Percentiles rank a stretch among this genome's conserved stretches.
phyloP scores from a whole-genome alignment of 2,113 vertebrate genomes.

The Lutjanus erythropterus region DNA sequence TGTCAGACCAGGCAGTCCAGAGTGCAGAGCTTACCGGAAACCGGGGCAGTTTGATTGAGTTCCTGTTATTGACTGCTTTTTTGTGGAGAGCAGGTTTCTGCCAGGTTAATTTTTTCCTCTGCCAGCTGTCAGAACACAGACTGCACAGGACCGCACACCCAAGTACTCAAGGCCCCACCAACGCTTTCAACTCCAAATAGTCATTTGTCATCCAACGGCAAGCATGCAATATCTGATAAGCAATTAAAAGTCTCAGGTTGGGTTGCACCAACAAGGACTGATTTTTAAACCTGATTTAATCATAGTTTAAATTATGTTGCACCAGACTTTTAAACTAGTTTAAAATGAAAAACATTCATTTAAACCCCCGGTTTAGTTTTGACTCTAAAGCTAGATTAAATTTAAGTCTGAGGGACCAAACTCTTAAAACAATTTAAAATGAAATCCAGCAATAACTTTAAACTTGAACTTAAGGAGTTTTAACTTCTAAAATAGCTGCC shows the following conservation, averaged over 20 bases:
- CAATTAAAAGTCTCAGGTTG: slow-evolving; percentile 56
- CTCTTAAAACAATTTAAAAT: too few relatives aligned
- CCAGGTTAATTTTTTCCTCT: slow-evolving; percentile 74
- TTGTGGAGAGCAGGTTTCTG: slow-evolving; percentile 71
- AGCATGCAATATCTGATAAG: slow-evolving; percentile 69
- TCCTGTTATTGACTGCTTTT: slow-evolving; percentile 94
- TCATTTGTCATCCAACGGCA: slow-evolving; percentile 69
- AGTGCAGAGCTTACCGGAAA: slow-evolving; percentile 86
- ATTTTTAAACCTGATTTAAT: too few relatives aligned
- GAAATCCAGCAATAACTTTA: too few relatives aligned
- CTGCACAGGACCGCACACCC: slow-evolving; percentile 67
- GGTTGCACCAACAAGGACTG: too few relatives aligned
- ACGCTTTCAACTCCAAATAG: slow-evolving; percentile 67
- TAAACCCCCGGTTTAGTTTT: too few relatives aligned
- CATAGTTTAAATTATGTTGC: too few relatives aligned
- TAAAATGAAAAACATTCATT: too few relatives aligned
- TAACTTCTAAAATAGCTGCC: too few relatives aligned
- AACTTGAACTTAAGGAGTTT: too few relatives aligned
- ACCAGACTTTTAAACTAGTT: too few relatives aligned
- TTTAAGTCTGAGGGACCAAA: too few relatives aligned
- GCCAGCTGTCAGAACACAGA: slow-evolving; percentile 80
- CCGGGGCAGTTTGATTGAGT: slow-evolving; percentile 92
- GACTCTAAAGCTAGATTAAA: too few relatives aligned
- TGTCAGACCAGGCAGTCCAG: slow-evolving; percentile 79
- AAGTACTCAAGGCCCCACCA: slow-evolving; percentile 56